Base-by-base conservation (phyloP, 1,140 invertebrate species). In the Leucophenga varia region DNA sequence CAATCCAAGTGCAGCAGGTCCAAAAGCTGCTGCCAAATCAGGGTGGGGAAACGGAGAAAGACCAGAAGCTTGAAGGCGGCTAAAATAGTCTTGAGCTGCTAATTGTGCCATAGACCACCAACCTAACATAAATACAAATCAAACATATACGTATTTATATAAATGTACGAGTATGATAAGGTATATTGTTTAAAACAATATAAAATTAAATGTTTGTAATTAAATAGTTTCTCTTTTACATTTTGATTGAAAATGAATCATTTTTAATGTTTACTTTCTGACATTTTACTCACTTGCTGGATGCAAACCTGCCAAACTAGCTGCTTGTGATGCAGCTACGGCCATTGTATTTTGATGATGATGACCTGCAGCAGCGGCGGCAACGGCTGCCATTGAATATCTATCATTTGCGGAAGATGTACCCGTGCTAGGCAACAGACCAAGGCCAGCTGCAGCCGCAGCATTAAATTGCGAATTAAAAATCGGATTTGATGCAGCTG, bases 91-190 rank as follows among this genome's bases (percentile, higher is more conserved):
- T 69, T 91, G 89, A 3, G 89, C 88, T 12, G 89, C 89, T 47
- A 92, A 74, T 61, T 91, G 89, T 17, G 89, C 88, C 88, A 92
- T 90, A 17, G 86, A 87, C 88, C 88, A 91, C 90, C 90, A 92
- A 76, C 86, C 88, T 82, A 77, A 45, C 73, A 75, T 3, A 36
- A 10, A 4, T 21, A 10, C 22, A 10, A 0, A 37, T n/a, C 38
- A 47, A 13, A 13, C 25, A 39, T 28, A n/a, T 16, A 17, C 14
- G 14, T 18, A n/a, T 12, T 37, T 40, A 12, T 1, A n/a, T 18
- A 43, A 0, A 25, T 22, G n/a, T n/a, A 34, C 6, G 31, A 39
- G 19, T 18, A 17, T 42, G 1, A 25, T n/a, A n/a, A 16, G 28
- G 41, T 42, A 55, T 20, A n/a, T n/a, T n/a, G n/a, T 20, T n/a